A percentile compares a stretch with the other conserved stretches of the same genome.
Conservation (phyloP, 1,140 invertebrate genomes). For the Sesamia nonagrioides region DNA sequence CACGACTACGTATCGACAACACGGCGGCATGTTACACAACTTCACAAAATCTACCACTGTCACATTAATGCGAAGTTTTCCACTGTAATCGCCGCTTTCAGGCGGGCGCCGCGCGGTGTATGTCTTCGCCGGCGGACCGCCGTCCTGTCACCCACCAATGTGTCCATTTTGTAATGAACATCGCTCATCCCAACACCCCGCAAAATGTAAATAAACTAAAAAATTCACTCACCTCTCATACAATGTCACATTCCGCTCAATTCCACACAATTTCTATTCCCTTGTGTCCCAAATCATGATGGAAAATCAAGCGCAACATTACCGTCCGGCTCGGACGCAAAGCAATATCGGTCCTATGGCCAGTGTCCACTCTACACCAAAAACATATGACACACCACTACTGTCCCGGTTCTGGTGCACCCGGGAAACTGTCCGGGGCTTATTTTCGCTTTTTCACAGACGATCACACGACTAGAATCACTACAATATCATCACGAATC, state of each 20-base stretch:
- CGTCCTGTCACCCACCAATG: conserved; percentile 72
- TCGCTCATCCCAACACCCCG: conserved; percentile 63
- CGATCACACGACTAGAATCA: conserved; percentile 73
- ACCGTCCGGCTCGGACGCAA: conserved; percentile 82
- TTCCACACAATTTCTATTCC: conserved; percentile 82
- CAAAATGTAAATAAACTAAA: conserved; percentile 85
- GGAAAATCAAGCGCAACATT: conserved; percentile 84
- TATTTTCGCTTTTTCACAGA: conserved; percentile 77
- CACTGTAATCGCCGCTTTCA: conserved; percentile 51
- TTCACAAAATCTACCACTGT: conserved; percentile 48
- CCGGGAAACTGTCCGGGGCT: conserved; percentile 69
- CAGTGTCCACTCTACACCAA: conserved; percentile 81
- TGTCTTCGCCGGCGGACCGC: conserved; percentile 68
- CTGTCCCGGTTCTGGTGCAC: conserved; percentile 72
- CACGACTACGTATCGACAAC: conserved; percentile 40
- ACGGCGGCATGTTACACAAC: conserved; percentile 79
- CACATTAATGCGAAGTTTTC: conserved; percentile 40
- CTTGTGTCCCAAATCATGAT: conserved; percentile 82
- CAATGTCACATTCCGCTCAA: conserved; percentile 87
- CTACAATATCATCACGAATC: conserved; percentile 76
- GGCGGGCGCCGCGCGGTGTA: conserved; percentile 58
- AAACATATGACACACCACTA: conserved; percentile 86
- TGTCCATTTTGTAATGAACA: conserved; percentile 80
- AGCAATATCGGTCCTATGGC: conserved; percentile 84
- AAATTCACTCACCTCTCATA: conserved; percentile 84